Evolutionary conservation across 1,140 invertebrate species (phyloP).

Genomic region (Drosophila leontia): DNA sequence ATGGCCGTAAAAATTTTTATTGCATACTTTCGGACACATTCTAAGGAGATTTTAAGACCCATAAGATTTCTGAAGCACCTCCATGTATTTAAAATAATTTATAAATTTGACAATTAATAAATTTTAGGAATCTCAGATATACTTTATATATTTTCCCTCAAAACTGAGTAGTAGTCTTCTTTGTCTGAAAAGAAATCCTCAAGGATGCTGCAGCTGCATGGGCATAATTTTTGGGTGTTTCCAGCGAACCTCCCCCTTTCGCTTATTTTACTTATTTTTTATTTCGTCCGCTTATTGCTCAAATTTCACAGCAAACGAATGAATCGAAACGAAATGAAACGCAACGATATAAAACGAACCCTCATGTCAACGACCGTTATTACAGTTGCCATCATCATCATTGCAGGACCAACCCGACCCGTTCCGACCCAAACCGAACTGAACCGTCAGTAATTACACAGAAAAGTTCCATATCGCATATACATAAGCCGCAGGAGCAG

Average conservation of each 20-base stretch:
- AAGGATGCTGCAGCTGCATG: constrained; percentile 1
- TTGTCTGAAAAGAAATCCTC: not conserved
- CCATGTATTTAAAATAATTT: too few relatives aligned
- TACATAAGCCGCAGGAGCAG: constrained; percentile 65
- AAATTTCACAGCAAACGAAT: constrained; percentile 51
- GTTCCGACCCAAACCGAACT: not conserved
- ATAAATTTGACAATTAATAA: too few relatives aligned
- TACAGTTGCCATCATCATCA: constrained; percentile 43
- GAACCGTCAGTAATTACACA: constrained; percentile 63
- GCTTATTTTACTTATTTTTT: constrained; percentile 1
- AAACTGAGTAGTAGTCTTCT: not conserved
- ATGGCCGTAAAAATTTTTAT: not conserved
- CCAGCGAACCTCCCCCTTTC: constrained; percentile 6
- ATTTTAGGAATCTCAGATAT: too few relatives aligned
- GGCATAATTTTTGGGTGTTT: constrained; percentile 5
- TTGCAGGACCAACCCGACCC: constrained; percentile 42
- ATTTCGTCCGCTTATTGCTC: constrained; percentile 21
- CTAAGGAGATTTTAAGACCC: not conserved
- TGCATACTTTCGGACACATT: not conserved
- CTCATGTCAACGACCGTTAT: constrained; percentile 66
- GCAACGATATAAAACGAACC: constrained; percentile 43
- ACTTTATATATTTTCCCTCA: not conserved
- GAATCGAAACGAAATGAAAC: constrained; percentile 15
- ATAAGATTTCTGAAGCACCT: not conserved
- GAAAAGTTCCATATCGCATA: constrained; percentile 67